Evolutionary conservation across 2,888 invertebrate genomes (phyloP).

Genomic region (Campaea margaritaria): DNA sequence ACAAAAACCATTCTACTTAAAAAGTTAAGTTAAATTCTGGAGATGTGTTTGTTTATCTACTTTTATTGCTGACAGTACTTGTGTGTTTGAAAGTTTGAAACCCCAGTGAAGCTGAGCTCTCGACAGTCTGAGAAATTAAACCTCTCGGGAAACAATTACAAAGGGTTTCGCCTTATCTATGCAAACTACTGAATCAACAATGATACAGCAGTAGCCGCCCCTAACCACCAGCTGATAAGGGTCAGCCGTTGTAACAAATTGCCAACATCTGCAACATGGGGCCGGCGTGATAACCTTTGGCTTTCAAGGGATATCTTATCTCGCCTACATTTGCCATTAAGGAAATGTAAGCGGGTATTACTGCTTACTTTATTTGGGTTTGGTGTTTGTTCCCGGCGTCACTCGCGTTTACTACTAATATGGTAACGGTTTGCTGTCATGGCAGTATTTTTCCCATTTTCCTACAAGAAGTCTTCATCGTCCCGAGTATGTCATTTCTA

Average conservation of each 20-base stretch:
- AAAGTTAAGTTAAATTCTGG: too few species aligned
- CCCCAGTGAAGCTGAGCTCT: too few species aligned
- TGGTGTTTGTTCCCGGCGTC: not conserved
- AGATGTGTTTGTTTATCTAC: too few species aligned
- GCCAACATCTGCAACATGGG: constrained; percentile 34
- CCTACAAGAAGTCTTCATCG: too few species aligned
- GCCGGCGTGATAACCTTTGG: constrained; percentile 29
- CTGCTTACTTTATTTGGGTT: not conserved
- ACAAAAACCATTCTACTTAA: too few species aligned
- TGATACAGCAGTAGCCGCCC: constrained; percentile 18
- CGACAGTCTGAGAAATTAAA: constrained; percentile 12
- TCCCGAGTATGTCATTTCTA: too few species aligned
- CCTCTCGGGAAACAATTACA: constrained; percentile 1
- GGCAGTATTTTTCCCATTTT: too few species aligned
- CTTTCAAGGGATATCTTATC: constrained; percentile 21
- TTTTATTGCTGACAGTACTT: too few species aligned
- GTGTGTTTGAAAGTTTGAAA: constrained; percentile 8
- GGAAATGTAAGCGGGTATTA: constrained; percentile 3
- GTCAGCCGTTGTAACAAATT: constrained; percentile 31
- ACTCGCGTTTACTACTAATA: too few species aligned
- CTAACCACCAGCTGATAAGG: constrained; percentile 28
- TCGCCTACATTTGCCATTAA: not conserved
- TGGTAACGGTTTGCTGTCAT: too few species aligned
- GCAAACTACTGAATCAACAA: constrained; percentile 33
- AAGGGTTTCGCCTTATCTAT: constrained; percentile 12